Conservation (phyloP, 30 jellyfish, hydroid and myxozoan species). For the Hydractinia echinata region DNA sequence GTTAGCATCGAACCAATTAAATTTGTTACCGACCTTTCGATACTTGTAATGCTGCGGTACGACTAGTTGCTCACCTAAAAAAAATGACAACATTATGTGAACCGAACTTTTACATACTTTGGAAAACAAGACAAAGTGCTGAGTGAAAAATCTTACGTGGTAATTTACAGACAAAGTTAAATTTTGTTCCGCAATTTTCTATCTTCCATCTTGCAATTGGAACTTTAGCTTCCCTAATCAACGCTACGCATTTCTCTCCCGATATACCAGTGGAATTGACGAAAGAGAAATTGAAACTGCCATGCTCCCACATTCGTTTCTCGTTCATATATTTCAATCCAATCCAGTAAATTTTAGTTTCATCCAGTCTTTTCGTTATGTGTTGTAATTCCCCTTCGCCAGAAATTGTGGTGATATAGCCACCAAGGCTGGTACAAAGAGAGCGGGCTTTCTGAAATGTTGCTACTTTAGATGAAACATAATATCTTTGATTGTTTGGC, state of each 20-base stretch:
- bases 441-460: conserved; percentile 2
- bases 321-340: neutral
- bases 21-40: neutral
- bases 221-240: too few relatives aligned
- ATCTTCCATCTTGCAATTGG: neutral
- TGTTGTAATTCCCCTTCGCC: neutral
- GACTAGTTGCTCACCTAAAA: neutral
- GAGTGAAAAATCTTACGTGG: neutral
- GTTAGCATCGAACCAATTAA: neutral
- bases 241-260: too few relatives aligned
- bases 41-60: conserved; percentile 3
- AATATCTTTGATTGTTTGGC: neutral
- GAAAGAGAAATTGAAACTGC: too few relatives aligned
- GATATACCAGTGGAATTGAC: too few relatives aligned
- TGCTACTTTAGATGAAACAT: neutral
- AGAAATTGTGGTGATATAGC: conserved; percentile 3
- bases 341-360: neutral
- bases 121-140: neutral
- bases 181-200: neutral
- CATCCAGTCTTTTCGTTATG: neutral
- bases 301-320: too few relatives aligned
- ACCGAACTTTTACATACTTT: neutral
- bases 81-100: neutral
- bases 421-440: neutral
- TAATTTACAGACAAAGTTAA: neutral